phyloP scores from a whole-genome alignment of 2,113 vertebrate genomes.

The Hypanus sabinus region DNA sequence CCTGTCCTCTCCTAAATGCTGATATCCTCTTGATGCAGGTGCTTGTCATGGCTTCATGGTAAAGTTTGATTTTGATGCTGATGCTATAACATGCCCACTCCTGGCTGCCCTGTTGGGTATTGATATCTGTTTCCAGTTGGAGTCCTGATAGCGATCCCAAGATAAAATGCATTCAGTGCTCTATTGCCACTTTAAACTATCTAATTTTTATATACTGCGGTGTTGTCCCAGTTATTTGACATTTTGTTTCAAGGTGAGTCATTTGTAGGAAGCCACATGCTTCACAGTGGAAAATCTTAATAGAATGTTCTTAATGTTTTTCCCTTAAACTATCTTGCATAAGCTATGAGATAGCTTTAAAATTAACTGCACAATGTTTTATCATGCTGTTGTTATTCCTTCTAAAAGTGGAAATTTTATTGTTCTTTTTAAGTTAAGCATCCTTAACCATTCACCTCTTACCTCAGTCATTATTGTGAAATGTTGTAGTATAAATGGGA shows the following conservation, averaged over 20 bases:
- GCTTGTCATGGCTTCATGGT: no score
- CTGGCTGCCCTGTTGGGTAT: no score
- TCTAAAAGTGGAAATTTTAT: not conserved
- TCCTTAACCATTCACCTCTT: conserved; percentile 46
- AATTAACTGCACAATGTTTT: not conserved
- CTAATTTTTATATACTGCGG: not conserved
- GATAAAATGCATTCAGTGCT: not conserved
- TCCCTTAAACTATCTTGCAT: not conserved
- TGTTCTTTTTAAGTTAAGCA: not conserved
- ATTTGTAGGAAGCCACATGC: not conserved
- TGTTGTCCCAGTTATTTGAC: not conserved
- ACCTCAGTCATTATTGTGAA: conserved; percentile 74
- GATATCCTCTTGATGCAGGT: no score
- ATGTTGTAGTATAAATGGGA: conserved; percentile 81
- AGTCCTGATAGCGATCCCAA: not conserved
- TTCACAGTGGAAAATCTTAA: not conserved
- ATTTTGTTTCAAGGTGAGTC: not conserved
- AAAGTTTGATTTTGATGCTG: no score
- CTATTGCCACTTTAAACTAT: not conserved
- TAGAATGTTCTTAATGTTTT: not conserved
- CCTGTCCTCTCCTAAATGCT: not conserved
- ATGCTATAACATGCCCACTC: no score
- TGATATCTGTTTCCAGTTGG: not conserved
- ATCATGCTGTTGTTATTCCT: not conserved
- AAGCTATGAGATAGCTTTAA: not conserved